Conservation (phyloP, 64 coral and sea anemone species). For the Cladopsammia gracilis region DNA sequence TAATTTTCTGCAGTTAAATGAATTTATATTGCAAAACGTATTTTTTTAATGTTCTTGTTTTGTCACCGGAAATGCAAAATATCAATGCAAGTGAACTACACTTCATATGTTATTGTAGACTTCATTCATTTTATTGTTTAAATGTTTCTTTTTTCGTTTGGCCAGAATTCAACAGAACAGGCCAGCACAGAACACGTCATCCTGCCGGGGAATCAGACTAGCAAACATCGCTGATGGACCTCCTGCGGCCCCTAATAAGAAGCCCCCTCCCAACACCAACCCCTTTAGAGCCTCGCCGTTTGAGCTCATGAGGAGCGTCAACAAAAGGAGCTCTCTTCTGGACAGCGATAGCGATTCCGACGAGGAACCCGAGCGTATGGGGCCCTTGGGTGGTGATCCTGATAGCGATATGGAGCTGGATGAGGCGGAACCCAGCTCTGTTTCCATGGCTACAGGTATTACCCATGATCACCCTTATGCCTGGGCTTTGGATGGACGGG, state of each 20-base stretch:
- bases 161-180: conserved; percentile 46
- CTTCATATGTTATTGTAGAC: background rate
- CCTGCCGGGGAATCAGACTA: conserved; percentile 75
- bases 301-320: background rate
- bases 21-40: too few relatives aligned
- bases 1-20: too few relatives aligned
- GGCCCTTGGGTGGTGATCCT: conserved; percentile 32
- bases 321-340: background rate
- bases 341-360: conserved; percentile 86
- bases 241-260: background rate
- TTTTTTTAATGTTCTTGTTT: too few relatives aligned
- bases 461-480: conserved; percentile 85
- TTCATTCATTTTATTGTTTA: background rate
- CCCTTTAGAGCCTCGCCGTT: conserved; percentile 4
- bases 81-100: too few relatives aligned
- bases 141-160: background rate
- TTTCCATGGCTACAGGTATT: conserved; percentile 84
- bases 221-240: conserved; percentile 55
- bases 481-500: conserved; percentile 84
- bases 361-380: conserved; percentile 26
- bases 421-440: conserved; percentile 62
- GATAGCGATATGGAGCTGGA: conserved; percentile 84
- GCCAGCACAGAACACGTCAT: background rate
- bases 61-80: too few relatives aligned
- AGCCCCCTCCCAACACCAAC: background rate